Conservation (phyloP, 2,797 vertebrate genomes). For the Nasua narica region DNA sequence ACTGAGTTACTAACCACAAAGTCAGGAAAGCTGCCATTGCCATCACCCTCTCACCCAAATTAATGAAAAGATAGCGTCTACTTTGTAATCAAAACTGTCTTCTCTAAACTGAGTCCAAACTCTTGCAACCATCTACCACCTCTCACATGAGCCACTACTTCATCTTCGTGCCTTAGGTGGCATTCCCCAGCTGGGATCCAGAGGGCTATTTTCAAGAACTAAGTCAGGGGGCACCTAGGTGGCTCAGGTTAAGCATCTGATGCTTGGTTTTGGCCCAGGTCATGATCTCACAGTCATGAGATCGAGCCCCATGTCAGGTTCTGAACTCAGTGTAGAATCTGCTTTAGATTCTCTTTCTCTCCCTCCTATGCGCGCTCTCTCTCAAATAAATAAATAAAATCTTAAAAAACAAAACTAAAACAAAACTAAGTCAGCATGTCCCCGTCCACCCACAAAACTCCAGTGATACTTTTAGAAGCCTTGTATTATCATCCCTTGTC, state of each 20-base stretch:
- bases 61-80: neutral
- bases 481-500: fast-evolving
- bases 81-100: neutral
- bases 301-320: neutral
- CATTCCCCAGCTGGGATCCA: neutral
- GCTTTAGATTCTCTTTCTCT: neutral
- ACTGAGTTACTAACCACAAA: neutral
- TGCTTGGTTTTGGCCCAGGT: neutral
- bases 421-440: fast-evolving
- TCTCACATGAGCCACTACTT: neutral
- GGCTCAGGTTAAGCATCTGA: neutral
- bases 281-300: neutral
- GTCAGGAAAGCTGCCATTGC: neutral
- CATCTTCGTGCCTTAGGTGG: fast-evolving
- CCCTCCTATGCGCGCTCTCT: neutral
- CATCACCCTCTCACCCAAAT: too few relatives aligned
- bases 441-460: neutral
- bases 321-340: neutral
- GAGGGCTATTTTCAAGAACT: neutral
- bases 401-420: neutral
- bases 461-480: neutral
- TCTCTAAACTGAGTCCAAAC: neutral
- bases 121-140: neutral
- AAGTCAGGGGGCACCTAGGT: fast-evolving
- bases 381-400: neutral